These are phyloP conservation scores for Steatornis caripensis DNA, from an alignment of 2,113 vertebrate species.

Conservation along the genomic window DNA sequence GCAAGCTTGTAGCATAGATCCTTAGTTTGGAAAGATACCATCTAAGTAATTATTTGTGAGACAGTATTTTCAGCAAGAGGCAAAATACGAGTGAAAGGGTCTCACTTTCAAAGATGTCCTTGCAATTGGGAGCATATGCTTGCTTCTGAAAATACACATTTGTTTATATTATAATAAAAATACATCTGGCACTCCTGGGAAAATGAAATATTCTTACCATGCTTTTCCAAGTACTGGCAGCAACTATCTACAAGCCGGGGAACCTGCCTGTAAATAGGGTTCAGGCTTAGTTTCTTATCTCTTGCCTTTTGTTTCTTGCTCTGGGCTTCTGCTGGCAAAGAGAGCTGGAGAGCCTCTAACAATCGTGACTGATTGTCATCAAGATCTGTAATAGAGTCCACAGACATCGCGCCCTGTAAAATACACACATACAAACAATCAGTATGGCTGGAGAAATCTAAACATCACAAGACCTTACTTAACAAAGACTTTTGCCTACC, in stretches of 20 bases:
- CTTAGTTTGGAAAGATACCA: neutral
- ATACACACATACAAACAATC: neutral
- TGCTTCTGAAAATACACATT: neutral
- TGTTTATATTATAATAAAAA: constrained; percentile 7
- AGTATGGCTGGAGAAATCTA: neutral
- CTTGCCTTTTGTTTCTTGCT: constrained; percentile 88
- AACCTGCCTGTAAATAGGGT: constrained; percentile 96
- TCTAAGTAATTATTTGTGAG: neutral
- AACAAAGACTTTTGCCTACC: neutral
- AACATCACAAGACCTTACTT: neutral
- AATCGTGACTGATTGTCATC: constrained; percentile 94
- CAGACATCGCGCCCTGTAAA: constrained; percentile 93
- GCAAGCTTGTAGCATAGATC: neutral
- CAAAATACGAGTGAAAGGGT: neutral
- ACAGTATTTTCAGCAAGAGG: neutral
- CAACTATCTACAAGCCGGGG: constrained; percentile 93
- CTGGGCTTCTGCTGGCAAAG: constrained; percentile 86
- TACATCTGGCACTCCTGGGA: neutral
- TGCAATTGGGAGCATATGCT: neutral
- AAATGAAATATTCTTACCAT: constrained; percentile 77
- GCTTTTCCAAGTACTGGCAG: constrained; percentile 94
- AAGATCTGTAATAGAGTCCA: constrained; percentile 98
- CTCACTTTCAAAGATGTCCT: neutral
- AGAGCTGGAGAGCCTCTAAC: constrained; percentile 95
- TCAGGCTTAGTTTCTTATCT: constrained; percentile 94